Conservation (phyloP, 2,888 invertebrate genomes). For the Leptinotarsa juncta region DNA sequence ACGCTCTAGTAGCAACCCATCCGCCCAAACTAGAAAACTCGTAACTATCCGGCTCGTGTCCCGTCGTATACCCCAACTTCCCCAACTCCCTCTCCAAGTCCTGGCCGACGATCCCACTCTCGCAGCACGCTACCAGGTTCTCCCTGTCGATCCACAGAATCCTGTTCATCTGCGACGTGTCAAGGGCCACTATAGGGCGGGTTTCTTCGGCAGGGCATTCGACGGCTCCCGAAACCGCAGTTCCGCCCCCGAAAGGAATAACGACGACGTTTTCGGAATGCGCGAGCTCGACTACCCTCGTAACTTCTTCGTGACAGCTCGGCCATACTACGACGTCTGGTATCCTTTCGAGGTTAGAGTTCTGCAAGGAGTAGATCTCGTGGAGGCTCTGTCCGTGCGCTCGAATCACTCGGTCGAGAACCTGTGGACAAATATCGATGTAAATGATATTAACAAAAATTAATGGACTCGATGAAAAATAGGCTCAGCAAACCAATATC, state of each 20-base stretch:
- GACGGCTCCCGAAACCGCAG: slow-evolving; percentile 63
- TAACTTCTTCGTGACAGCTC: slow-evolving; percentile 85
- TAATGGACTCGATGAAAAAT: neutral
- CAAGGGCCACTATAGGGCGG: slow-evolving; percentile 87
- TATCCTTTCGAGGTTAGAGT: slow-evolving; percentile 82
- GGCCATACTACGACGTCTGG: slow-evolving; percentile 97
- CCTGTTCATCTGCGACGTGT: slow-evolving; percentile 96
- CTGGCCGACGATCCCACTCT: slow-evolving; percentile 94
- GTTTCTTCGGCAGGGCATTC: slow-evolving; percentile 84
- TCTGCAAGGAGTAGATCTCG: slow-evolving; percentile 84
- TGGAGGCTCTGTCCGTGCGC: slow-evolving; percentile 94
- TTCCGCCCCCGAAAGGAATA: slow-evolving; percentile 83
- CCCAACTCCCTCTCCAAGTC: slow-evolving; percentile 90
- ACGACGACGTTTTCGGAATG: slow-evolving; percentile 80
- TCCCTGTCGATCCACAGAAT: slow-evolving; percentile 93
- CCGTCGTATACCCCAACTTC: slow-evolving; percentile 84
- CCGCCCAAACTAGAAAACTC: slow-evolving; percentile 97
- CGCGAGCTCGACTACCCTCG: slow-evolving; percentile 81
- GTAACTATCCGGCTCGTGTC: slow-evolving; percentile 98
- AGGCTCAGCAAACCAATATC: no score
- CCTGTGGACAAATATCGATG: slow-evolving; percentile 23
- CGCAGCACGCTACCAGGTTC: slow-evolving; percentile 84
- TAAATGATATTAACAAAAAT: no score
- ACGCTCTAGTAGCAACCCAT: slow-evolving; percentile 74
- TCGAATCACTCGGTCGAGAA: slow-evolving; percentile 84